phyloP scores from a whole-genome alignment of 2,113 vertebrate genomes.

The Psammodynastes pulverulentus region DNA sequence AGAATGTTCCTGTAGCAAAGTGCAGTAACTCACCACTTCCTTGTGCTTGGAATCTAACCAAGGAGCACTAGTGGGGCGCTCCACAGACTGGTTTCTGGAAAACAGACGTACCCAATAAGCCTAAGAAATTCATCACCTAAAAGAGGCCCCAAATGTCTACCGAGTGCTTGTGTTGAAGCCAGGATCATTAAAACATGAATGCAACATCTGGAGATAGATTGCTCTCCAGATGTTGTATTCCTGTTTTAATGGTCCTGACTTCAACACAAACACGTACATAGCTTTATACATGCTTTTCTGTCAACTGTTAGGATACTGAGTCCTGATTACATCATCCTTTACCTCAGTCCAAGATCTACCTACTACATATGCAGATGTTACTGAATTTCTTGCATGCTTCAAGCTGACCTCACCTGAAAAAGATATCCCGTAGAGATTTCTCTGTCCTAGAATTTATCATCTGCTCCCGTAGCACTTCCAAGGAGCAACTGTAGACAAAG shows the following conservation, averaged over 20 bases:
- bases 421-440: slow-evolving; percentile 79
- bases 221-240: background rate
- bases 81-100: slow-evolving; percentile 83
- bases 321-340: background rate
- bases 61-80: slow-evolving; percentile 77
- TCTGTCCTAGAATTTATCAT: slow-evolving; percentile 78
- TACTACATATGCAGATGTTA: background rate
- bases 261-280: background rate
- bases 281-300: background rate
- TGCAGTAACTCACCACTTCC: slow-evolving; percentile 87
- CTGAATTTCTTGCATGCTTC: background rate
- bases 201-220: background rate
- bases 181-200: too few relatives aligned
- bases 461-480: slow-evolving; percentile 87
- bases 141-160: background rate
- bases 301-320: background rate
- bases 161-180: background rate
- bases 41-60: slow-evolving; percentile 90
- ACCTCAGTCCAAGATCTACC: background rate
- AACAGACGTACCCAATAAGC: background rate
- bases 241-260: too few relatives aligned
- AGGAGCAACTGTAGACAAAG: slow-evolving; percentile 90
- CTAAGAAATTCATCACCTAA: background rate
- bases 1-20: slow-evolving; percentile 90
- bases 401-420: slow-evolving; percentile 78